Percentiles rank a stretch among this genome's conserved stretches.
phyloP scores from a whole-genome alignment of 1,140 invertebrate species.

The Drosophila sechellia region DNA sequence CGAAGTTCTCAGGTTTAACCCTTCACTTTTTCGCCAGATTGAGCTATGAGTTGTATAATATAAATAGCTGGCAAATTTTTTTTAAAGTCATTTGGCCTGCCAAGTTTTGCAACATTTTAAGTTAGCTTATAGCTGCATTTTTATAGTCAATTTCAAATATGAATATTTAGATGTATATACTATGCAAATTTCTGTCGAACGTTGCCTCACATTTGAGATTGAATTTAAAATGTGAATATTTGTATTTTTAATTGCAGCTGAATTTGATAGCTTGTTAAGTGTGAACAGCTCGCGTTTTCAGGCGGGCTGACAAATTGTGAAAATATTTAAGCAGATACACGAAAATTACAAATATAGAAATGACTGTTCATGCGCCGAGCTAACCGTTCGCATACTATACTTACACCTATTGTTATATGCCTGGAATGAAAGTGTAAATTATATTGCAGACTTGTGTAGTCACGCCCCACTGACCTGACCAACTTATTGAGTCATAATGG shows the following conservation, averaged over 20 bases:
- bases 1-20: constrained; percentile 13
- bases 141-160: neutral
- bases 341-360: constrained; percentile 48
- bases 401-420: constrained; percentile 20
- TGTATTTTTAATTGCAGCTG: too few relatives aligned
- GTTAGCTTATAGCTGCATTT: constrained; percentile 25
- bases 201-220: neutral
- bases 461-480: constrained; percentile 42
- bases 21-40: constrained; percentile 22
- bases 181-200: constrained; percentile 8
- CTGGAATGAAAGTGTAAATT: constrained; percentile 37
- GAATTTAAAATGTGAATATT: neutral
- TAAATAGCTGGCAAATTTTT: constrained; percentile 49
- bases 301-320: constrained; percentile 41
- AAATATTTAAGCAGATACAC: constrained; percentile 58
- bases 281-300: constrained; percentile 1
- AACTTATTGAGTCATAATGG: constrained; percentile 45
- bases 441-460: constrained; percentile 42
- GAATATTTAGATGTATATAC: constrained; percentile 8
- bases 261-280: constrained; percentile 28
- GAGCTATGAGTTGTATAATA: constrained; percentile 19
- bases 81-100: constrained; percentile 15
- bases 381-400: constrained; percentile 13
- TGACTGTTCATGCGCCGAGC: constrained; percentile 8
- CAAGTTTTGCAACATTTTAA: constrained; percentile 51